These are phyloP conservation scores for Echinops telfairi DNA, from an alignment of 2,113 vertebrate genomes.

Conservation along the genomic window DNA sequence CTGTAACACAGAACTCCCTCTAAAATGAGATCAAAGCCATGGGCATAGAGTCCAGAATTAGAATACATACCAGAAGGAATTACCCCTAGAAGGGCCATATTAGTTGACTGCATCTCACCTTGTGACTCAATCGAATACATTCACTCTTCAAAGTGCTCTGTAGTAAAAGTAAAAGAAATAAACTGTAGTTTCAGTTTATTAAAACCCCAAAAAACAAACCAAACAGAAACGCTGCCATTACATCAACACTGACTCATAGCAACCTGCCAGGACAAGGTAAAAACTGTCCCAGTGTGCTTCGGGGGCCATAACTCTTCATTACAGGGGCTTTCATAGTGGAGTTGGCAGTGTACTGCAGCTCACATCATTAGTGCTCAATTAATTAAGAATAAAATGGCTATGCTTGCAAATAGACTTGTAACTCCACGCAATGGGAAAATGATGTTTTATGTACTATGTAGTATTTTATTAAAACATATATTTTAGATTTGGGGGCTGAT, in stretches of 20 bases:
- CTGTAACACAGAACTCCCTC: no score
- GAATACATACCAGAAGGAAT: no score
- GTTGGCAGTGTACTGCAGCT: fast-evolving
- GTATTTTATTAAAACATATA: neutral
- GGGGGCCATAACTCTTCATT: no score
- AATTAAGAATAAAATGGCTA: neutral
- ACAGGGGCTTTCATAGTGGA: neutral
- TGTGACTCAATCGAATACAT: neutral
- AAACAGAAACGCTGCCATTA: no score
- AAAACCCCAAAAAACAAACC: no score
- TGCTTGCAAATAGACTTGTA: neutral
- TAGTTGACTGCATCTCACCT: no score
- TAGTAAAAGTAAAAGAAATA: neutral
- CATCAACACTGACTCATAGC: no score
- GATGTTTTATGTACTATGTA: neutral
- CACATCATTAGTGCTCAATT: neutral
- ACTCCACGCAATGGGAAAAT: neutral
- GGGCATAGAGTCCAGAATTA: no score
- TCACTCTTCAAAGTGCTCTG: neutral
- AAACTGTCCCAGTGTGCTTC: no score
- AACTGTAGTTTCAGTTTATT: neutral
- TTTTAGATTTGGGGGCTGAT: neutral
- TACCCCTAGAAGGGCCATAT: no score
- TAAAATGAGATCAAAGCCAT: no score
- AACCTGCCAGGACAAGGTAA: no score